Conservation (phyloP, 1,140 invertebrate genomes). For the Paramacrobiotus metropolitanus region DNA sequence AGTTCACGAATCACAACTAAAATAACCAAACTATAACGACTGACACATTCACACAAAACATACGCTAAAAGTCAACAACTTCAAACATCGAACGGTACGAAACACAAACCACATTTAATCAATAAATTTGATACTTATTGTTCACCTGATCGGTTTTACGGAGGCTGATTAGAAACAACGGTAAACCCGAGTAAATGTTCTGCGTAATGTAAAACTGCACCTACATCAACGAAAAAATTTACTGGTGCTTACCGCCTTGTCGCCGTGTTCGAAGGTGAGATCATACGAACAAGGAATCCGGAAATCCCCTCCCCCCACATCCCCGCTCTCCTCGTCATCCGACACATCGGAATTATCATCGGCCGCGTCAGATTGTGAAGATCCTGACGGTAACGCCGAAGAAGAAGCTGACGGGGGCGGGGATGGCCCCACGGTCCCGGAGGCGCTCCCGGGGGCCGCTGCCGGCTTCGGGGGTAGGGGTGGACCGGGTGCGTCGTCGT, state of each 20-base stretch:
- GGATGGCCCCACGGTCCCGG: not conserved
- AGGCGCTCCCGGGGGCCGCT: not conserved
- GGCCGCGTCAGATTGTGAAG: conserved; percentile 13
- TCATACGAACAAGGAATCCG: conserved; percentile 55
- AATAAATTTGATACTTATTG: too few species aligned
- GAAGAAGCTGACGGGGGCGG: not conserved
- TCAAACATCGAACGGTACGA: too few species aligned
- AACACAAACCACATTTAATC: too few species aligned
- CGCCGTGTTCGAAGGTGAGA: conserved; percentile 57
- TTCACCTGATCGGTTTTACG: not conserved
- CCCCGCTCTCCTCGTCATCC: conserved; percentile 12
- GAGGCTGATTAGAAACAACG: not conserved
- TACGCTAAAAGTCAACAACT: too few species aligned
- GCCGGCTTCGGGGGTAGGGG: not conserved
- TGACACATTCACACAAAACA: too few species aligned
- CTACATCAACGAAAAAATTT: conserved; percentile 1
- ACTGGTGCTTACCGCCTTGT: conserved; percentile 38
- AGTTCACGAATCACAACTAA: too few species aligned
- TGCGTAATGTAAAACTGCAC: not conserved
- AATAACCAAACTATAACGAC: too few species aligned
- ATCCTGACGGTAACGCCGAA: not conserved
- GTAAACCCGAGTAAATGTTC: not conserved
- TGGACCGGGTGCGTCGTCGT: conserved; percentile 7
- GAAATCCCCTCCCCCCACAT: conserved; percentile 11
- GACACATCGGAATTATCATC: conserved; percentile 10